A percentile compares a stretch with the other conserved stretches of the same genome.
These are phyloP conservation scores for Scaptomyza flava DNA, from an alignment of 2,888 invertebrate species.

Conservation along the genomic window DNA sequence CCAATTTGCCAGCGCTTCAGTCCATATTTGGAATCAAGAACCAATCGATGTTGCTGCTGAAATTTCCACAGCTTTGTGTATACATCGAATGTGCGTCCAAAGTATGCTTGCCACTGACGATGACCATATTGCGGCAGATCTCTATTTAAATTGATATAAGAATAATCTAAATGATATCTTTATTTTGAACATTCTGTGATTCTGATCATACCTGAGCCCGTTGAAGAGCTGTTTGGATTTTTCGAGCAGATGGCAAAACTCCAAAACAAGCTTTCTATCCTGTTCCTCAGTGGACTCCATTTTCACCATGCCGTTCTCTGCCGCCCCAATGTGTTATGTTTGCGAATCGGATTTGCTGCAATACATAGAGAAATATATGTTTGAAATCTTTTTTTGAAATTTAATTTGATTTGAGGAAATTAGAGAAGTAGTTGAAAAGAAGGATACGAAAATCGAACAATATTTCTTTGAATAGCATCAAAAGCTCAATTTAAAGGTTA, in stretches of 20 bases:
- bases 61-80: constrained; percentile 99
- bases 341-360: constrained; percentile 79
- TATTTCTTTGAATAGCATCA: background rate
- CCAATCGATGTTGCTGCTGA: constrained; percentile 97
- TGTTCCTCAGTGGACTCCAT: constrained; percentile 93
- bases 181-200: background rate
- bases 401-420: background rate
- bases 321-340: constrained; percentile 83
- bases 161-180: background rate
- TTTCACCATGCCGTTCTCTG: constrained; percentile 87
- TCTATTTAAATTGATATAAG: constrained; percentile 85
- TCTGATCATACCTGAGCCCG: constrained; percentile 90
- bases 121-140: constrained; percentile 98
- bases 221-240: constrained; percentile 99
- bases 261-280: constrained; percentile 96
- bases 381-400: too few relatives aligned
- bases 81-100: constrained; percentile 98
- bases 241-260: constrained; percentile 97
- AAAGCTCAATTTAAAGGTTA: too few relatives aligned
- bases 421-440: background rate
- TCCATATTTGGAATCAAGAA: constrained; percentile 96
- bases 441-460: background rate
- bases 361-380: background rate
- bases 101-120: constrained; percentile 99
- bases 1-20: constrained; percentile 99